Base-by-base conservation (phyloP, 2,888 invertebrate species). In the Odiellus spinosus region DNA sequence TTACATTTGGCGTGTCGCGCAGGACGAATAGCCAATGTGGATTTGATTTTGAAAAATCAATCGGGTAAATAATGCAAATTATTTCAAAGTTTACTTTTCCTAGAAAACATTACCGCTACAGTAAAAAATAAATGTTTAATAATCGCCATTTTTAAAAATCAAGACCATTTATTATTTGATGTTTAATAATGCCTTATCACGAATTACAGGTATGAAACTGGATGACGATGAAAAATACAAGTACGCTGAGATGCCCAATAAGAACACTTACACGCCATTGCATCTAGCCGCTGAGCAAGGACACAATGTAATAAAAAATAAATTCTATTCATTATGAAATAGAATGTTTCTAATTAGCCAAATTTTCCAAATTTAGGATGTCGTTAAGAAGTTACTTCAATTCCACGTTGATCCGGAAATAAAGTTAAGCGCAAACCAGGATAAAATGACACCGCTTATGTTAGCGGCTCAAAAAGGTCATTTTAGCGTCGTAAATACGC, bases 401-500 rank as follows among this genome's bases (percentile, higher is more conserved):
- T 38, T 20, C 40, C 32, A 40, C 19, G 45, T 40, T 21, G 42
- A 50, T 17, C 14, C 40, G 8, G 45, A 48, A 18, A 38, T n/a
- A 15, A 38, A 10, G n/a, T 17, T 15, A 17, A 38, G 38, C 14
- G 38, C 26, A 26, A 26, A 26, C 26, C 26, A 26, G 8, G 64
- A 65, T 53, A 67, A 66, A 53, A 40, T 66, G 41, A 67, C 68
- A 3, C 65, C 71, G 2, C 56, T 71, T 15, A 71, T 71, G 69
- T 53, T 70, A 32, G 69, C 71, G 3, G 60, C 66, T 12, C 60
- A 61, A 46, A 55, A 58, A 40, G 71, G 70, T 1, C 60, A 67
- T 51, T 58, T 70, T 26, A 63, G 63, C 20, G 59, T 69, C 14
- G 65, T 67, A 14, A 61, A 65, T 46, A 54, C 63, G 32, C 59